These are phyloP conservation scores for Pseudorectes ferrugineus DNA, from an alignment of 2,113 vertebrate genomes.

Conservation along the genomic window DNA sequence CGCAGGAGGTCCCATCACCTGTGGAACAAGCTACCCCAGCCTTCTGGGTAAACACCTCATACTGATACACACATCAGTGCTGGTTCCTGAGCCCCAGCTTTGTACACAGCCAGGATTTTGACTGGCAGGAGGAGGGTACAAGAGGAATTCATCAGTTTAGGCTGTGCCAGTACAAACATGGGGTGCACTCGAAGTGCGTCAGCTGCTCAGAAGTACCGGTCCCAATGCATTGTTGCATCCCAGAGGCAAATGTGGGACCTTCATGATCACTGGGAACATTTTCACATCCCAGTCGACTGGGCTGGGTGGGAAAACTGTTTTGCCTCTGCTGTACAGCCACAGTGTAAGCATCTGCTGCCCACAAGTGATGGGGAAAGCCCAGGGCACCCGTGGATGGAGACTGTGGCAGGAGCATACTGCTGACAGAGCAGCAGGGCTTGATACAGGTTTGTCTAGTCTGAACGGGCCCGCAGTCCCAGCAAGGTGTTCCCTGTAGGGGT, in stretches of 20 bases:
- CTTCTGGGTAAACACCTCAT: not conserved
- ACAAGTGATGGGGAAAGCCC: not conserved
- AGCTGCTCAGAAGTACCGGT: not conserved
- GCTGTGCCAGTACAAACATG: not conserved
- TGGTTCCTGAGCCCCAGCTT: not conserved
- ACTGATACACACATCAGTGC: not conserved
- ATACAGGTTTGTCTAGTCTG: not conserved
- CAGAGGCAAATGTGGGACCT: not conserved
- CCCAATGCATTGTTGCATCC: not conserved
- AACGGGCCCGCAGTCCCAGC: not conserved
- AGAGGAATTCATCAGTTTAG: not conserved
- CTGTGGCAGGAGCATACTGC: not conserved
- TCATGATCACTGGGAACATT: not conserved
- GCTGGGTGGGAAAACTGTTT: not conserved
- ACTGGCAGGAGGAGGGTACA: not conserved
- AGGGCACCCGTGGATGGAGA: not conserved
- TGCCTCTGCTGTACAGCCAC: not conserved
- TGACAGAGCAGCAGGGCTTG: conserved; percentile 19
- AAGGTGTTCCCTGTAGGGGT: not conserved
- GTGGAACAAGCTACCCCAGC: not conserved
- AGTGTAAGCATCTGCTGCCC: not conserved
- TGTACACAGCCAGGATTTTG: not conserved
- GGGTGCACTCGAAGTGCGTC: not conserved
- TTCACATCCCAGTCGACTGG: not conserved
- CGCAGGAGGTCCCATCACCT: accelerated